These are phyloP conservation scores for Scomber colias DNA, from an alignment of 2,113 vertebrate species.

Conservation along the genomic window DNA sequence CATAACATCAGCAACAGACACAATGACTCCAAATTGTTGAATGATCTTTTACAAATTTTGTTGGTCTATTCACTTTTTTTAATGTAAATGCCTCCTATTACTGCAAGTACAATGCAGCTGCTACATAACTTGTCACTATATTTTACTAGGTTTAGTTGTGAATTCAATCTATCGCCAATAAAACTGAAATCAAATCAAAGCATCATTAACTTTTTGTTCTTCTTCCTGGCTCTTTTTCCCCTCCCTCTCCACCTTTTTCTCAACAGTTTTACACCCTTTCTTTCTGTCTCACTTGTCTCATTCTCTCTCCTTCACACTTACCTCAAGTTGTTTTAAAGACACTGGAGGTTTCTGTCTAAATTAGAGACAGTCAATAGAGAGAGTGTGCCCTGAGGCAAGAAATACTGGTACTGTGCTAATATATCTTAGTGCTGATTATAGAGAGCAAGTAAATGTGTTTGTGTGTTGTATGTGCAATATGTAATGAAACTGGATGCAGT, in stretches of 20 bases:
- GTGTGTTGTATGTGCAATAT: background rate
- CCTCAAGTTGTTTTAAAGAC: conserved; percentile 65
- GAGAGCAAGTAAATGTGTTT: conserved; percentile 36
- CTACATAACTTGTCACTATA: conserved; percentile 32
- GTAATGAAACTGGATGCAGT: background rate
- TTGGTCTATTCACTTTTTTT: conserved; percentile 30
- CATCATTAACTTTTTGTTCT: conserved; percentile 35
- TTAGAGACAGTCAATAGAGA: conserved; percentile 70
- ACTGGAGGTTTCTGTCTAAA: conserved; percentile 63
- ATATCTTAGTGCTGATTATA: conserved; percentile 67
- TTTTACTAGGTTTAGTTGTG: conserved; percentile 32
- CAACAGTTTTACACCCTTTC: conserved; percentile 19
- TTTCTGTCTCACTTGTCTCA: conserved; percentile 30
- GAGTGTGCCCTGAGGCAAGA: conserved; percentile 48
- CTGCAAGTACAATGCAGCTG: conserved; percentile 33
- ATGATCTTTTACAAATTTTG: conserved; percentile 31
- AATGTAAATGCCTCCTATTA: conserved; percentile 25
- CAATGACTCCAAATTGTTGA: conserved; percentile 12
- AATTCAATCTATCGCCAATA: conserved; percentile 32
- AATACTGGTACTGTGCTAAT: conserved; percentile 54
- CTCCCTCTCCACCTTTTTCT: background rate
- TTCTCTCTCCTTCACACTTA: conserved; percentile 39
- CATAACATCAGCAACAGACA: background rate
- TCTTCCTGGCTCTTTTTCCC: background rate
- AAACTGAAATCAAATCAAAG: conserved; percentile 50